These are phyloP conservation scores for Cephalopterus ornatus DNA, from an alignment of 2,113 vertebrate genomes.

Conservation along the genomic window DNA sequence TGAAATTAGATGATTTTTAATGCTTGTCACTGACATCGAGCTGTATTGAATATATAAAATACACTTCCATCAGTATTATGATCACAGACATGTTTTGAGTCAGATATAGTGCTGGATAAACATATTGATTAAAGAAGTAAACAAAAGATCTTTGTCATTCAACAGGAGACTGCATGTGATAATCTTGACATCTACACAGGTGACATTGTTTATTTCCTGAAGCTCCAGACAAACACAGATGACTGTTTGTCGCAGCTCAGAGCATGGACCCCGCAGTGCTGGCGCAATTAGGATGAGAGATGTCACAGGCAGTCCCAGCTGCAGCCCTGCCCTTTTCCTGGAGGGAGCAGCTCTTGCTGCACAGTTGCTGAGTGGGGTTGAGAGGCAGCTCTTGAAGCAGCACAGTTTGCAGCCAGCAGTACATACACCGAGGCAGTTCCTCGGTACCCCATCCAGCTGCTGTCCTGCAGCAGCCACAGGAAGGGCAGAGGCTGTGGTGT, in stretches of 20 bases:
- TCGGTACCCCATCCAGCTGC: not conserved
- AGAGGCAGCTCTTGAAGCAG: not conserved
- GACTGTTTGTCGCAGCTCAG: not conserved
- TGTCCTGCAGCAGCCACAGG: not conserved
- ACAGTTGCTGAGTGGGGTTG: fast-evolving
- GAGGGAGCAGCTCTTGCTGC: not conserved
- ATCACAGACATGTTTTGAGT: not conserved
- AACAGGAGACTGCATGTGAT: not conserved
- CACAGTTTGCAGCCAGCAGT: fast-evolving
- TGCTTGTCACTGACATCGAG: not conserved
- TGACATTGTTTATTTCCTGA: not conserved
- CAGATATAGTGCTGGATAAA: not conserved
- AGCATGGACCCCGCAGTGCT: not conserved
- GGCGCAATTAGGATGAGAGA: not conserved
- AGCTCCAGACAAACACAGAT: not conserved
- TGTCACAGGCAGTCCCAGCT: not conserved
- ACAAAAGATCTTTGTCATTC: not conserved
- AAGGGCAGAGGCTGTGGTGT: not conserved
- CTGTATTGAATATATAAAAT: not conserved
- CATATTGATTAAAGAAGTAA: not conserved
- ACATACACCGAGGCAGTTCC: not conserved
- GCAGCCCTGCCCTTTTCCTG: not conserved
- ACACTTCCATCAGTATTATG: not conserved
- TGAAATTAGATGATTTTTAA: not conserved
- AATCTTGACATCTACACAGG: not conserved